Evolutionary conservation across 2,888 invertebrate species (phyloP).

Genomic region (Cremastobaeus sp.): DNA sequence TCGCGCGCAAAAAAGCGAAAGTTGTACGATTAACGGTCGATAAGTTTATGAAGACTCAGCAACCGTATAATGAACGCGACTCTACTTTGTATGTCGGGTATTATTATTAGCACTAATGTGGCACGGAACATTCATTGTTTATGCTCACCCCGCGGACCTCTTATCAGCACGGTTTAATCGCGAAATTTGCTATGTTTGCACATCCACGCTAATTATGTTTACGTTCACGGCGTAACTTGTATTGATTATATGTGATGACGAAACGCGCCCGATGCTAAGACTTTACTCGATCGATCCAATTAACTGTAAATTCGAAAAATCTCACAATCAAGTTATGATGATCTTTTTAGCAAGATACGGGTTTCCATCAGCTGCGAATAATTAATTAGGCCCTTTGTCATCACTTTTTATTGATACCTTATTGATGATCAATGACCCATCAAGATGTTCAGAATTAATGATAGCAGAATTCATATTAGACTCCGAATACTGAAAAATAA

Average conservation of each 20-base stretch:
- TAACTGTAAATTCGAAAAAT: conserved; percentile 37
- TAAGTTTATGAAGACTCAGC: conserved; percentile 39
- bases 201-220: conserved; percentile 60
- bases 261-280: conserved; percentile 49
- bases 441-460: too few relatives aligned
- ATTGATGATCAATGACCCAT: too few relatives aligned
- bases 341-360: too few relatives aligned
- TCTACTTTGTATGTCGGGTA: conserved; percentile 47
- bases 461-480: too few relatives aligned
- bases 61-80: conserved; percentile 23
- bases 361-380: too few relatives aligned
- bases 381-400: too few relatives aligned
- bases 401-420: too few relatives aligned
- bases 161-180: conserved; percentile 53
- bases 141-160: conserved; percentile 57
- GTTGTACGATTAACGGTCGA: conserved; percentile 27
- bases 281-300: conserved; percentile 52
- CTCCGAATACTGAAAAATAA: too few relatives aligned
- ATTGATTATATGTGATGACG: conserved; percentile 55
- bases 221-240: conserved; percentile 51
- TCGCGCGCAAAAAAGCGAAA: conserved; percentile 8
- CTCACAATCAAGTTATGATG: too few relatives aligned
- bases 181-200: conserved; percentile 60
- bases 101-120: conserved; percentile 43
- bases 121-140: conserved; percentile 52